Conservation (phyloP, 2,888 invertebrate genomes). For the Craniophora ligustri region DNA sequence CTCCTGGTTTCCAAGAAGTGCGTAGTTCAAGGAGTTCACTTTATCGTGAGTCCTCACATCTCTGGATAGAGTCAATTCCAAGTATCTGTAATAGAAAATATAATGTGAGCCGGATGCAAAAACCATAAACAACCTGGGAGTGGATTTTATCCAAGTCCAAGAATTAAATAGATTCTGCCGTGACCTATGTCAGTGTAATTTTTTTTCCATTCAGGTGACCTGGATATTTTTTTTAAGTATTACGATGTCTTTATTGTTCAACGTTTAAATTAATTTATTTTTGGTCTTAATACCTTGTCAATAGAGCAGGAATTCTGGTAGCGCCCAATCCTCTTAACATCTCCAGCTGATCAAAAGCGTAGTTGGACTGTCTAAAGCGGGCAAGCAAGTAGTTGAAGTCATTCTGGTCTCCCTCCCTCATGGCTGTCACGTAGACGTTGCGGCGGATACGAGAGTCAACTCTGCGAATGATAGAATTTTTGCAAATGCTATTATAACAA, state of each 20-base stretch:
- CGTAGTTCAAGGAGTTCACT: constrained; percentile 78
- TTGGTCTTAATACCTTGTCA: constrained; percentile 66
- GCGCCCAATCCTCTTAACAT: constrained; percentile 86
- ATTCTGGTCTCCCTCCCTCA: constrained; percentile 87
- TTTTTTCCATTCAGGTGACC: too few species aligned
- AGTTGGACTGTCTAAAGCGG: constrained; percentile 71
- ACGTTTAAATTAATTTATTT: too few species aligned
- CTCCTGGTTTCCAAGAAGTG: constrained; percentile 74
- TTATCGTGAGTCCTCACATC: constrained; percentile 81
- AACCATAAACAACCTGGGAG: too few species aligned
- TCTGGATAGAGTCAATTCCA: constrained; percentile 72
- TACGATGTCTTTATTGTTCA: too few species aligned
- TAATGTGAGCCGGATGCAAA: background rate
- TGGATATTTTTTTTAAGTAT: too few species aligned
- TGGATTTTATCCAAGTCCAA: too few species aligned
- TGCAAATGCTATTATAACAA: background rate
- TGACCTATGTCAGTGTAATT: too few species aligned
- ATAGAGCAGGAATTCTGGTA: constrained; percentile 63
- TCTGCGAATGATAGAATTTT: constrained; percentile 61
- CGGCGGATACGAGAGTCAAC: constrained; percentile 89
- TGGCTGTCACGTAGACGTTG: constrained; percentile 89
- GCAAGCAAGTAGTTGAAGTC: constrained; percentile 89
- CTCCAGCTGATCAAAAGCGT: constrained; percentile 82
- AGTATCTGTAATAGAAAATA: constrained; percentile 66
- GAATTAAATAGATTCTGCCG: too few species aligned